Conservation (phyloP, 2,113 vertebrate genomes). For the Helogale parvula region DNA sequence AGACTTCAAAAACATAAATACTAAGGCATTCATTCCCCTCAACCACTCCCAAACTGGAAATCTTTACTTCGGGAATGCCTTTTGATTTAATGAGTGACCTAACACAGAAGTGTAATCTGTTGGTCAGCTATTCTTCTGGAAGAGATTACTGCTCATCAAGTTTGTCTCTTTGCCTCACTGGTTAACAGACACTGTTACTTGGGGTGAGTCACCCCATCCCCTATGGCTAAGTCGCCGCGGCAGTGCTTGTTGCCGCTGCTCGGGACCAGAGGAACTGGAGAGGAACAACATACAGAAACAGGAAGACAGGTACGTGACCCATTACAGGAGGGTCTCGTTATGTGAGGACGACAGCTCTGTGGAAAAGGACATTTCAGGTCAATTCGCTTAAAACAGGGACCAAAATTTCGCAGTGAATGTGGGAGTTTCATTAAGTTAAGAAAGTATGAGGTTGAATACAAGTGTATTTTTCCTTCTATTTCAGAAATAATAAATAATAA, state of each 20-base stretch:
- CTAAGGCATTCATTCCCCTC: background rate
- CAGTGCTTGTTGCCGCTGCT: background rate
- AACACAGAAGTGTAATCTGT: background rate
- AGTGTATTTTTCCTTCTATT: constrained; percentile 39
- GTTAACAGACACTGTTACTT: constrained; percentile 35
- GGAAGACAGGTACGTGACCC: background rate
- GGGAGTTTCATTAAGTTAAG: background rate
- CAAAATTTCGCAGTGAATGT: constrained; percentile 4
- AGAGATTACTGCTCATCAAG: background rate
- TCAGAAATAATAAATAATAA: constrained; percentile 45
- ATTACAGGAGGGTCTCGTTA: background rate
- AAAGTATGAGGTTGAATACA: background rate
- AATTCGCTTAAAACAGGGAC: background rate
- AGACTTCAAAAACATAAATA: constrained; percentile 53
- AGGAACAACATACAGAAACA: background rate
- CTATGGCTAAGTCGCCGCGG: background rate
- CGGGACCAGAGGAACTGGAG: background rate
- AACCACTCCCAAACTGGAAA: background rate
- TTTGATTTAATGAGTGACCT: constrained; percentile 40
- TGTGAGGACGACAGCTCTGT: background rate
- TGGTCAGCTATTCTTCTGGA: background rate
- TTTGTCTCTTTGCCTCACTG: constrained; percentile 35
- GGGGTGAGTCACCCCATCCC: background rate
- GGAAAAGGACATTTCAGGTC: background rate
- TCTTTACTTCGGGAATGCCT: background rate